Evolutionary conservation across 2,888 invertebrate species (phyloP), one percentile per base, ranked within the genome.

Genomic region (Trachelus iudaicus): DNA sequence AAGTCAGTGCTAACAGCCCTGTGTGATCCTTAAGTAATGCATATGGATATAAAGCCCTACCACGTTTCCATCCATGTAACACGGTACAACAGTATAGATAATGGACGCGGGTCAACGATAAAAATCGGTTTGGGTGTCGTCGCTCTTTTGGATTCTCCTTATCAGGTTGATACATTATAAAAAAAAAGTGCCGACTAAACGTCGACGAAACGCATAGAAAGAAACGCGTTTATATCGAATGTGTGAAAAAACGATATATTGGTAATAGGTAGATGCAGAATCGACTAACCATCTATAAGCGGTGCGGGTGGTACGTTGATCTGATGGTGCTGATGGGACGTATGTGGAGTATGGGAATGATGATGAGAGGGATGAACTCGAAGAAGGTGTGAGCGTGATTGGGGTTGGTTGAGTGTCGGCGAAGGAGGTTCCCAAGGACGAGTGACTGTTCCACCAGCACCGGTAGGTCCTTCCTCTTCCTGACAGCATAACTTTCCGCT

Each of bases 341-440:
- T 87, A 35, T 88, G 90, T 76, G 83, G 87, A 73, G 85, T 85
- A 79, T 89, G 87, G 30, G 83, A 76, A 68, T 86, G 87, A 79
- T 85, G 87, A 79, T 85, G 85, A 69, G 87, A 80, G 78, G 88
- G 85, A 81, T 89, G 89, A 78, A 85, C 83, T 80, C 87, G 89
- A 33, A 90, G 83, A 33, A 87, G 81, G 76, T 90, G 89, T 30
- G 90, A 85, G 76, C 89, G 86, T n/a, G 87, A 83, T 80, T 88
- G 88, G 34, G 84, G 78, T 79, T 87, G 86, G 30, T 81, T 87
- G 81, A 87, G 86, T 77, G 89, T 90, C 40, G 90, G 90, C 35
- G 90, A 90, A 75, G 90, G 89, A 77, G 90, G 90, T 81, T 90
- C 90, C 90, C 90, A 90, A 77, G 90, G 90, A 79, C 90, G 84